phyloP scores from a whole-genome alignment of 2,888 invertebrate species.

The Mythimna pallens region DNA sequence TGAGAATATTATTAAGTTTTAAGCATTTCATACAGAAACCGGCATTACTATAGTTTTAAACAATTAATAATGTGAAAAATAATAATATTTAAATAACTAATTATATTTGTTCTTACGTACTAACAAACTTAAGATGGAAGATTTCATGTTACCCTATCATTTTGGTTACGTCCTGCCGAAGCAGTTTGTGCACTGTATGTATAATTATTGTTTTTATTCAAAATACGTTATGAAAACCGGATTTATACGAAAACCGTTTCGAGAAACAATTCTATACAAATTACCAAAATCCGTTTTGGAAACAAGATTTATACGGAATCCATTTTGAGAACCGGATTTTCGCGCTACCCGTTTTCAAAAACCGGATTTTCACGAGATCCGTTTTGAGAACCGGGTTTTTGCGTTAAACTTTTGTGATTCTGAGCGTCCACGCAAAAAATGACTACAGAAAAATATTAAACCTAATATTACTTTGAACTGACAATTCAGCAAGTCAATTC shows the following conservation, averaged over 20 bases:
- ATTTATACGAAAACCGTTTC: constrained; percentile 4
- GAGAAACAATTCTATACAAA: neutral
- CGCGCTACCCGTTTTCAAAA: neutral
- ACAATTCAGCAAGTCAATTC: constrained; percentile 70
- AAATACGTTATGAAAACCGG: constrained; percentile 9
- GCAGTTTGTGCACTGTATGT: constrained; percentile 80
- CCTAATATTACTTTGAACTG: constrained; percentile 67
- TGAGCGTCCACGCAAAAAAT: constrained; percentile 62
- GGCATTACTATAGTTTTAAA: constrained; percentile 58
- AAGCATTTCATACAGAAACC: constrained; percentile 49
- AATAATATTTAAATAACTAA: constrained; percentile 71
- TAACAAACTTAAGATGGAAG: constrained; percentile 83
- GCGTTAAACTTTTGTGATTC: constrained; percentile 36
- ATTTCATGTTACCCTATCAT: constrained; percentile 74
- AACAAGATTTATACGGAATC: neutral
- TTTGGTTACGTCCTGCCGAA: constrained; percentile 77
- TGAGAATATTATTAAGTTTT: constrained; percentile 16
- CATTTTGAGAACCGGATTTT: neutral
- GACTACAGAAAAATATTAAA: constrained; percentile 55
- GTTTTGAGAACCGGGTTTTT: neutral
- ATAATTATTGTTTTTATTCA: constrained; percentile 35
- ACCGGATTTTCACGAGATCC: constrained; percentile 15
- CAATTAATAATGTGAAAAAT: constrained; percentile 65
- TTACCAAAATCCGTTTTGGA: neutral
- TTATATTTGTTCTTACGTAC: constrained; percentile 74